Conservation (phyloP, 2,888 invertebrate genomes). For the Saturnia japonica region DNA sequence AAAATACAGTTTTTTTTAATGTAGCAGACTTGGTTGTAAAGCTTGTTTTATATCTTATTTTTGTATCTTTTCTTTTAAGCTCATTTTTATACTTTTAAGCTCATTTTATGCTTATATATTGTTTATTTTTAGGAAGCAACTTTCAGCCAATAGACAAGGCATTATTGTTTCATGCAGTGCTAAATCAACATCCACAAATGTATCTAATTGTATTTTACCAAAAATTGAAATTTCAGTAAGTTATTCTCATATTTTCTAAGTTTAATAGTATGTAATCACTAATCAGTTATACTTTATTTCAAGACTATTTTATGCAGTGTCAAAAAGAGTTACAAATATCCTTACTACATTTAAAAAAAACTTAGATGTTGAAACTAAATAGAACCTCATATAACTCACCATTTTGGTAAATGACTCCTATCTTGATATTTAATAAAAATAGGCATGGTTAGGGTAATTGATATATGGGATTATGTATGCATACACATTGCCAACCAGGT, state of each 20-base stretch:
- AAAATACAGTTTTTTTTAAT: neutral
- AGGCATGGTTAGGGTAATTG: too few relatives aligned
- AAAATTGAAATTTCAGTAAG: slow-evolving; percentile 42
- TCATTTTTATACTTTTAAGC: neutral
- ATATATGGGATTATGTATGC: too few relatives aligned
- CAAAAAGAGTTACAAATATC: too few relatives aligned
- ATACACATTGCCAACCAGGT: too few relatives aligned
- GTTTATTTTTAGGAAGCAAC: slow-evolving; percentile 28
- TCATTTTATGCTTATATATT: neutral
- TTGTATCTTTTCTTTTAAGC: slow-evolving; percentile 17
- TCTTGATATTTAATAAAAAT: too few relatives aligned
- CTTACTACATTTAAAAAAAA: too few relatives aligned
- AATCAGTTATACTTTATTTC: too few relatives aligned
- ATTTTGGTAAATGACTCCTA: too few relatives aligned
- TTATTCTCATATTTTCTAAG: slow-evolving; percentile 20
- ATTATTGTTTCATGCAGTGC: slow-evolving; percentile 35
- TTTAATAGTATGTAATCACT: too few relatives aligned
- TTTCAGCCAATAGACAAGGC: slow-evolving; percentile 30
- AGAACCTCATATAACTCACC: too few relatives aligned
- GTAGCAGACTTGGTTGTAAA: neutral
- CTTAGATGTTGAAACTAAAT: too few relatives aligned
- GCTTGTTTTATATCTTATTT: neutral
- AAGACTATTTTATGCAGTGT: too few relatives aligned
- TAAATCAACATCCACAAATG: slow-evolving; percentile 25
- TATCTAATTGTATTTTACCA: slow-evolving; percentile 22